These are phyloP conservation scores for Eolophus roseicapilla DNA, from an alignment of 2,113 vertebrate species.

Conservation along the genomic window DNA sequence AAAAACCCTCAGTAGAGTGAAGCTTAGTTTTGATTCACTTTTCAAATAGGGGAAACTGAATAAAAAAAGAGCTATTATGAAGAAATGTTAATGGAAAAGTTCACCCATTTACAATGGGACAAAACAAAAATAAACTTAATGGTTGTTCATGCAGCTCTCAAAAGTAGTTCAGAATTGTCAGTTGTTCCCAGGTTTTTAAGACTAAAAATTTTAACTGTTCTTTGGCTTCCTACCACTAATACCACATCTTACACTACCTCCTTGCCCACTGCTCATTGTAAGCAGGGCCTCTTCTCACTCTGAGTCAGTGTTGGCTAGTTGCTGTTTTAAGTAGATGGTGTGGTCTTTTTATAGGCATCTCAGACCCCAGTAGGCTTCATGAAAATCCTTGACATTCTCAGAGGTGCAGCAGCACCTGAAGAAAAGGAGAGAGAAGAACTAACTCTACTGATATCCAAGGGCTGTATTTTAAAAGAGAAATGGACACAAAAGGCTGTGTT, in stretches of 20 bases:
- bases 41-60: background rate
- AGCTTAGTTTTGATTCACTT: background rate
- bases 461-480: background rate
- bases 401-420: background rate
- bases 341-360: background rate
- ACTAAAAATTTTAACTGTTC: background rate
- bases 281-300: background rate
- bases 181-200: background rate
- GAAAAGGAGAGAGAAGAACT: background rate
- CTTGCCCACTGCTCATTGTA: accelerated
- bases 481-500: background rate
- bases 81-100: background rate
- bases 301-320: background rate
- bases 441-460: background rate
- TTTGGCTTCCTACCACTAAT: background rate
- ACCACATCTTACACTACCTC: background rate
- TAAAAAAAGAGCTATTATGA: background rate
- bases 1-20: background rate
- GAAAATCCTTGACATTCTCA: background rate
- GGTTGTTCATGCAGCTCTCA: background rate
- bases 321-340: background rate
- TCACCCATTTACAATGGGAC: background rate
- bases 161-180: background rate
- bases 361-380: background rate
- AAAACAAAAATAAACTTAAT: background rate